Conservation (phyloP, 2,888 invertebrate species). For the Pseudococcus longispinus region DNA sequence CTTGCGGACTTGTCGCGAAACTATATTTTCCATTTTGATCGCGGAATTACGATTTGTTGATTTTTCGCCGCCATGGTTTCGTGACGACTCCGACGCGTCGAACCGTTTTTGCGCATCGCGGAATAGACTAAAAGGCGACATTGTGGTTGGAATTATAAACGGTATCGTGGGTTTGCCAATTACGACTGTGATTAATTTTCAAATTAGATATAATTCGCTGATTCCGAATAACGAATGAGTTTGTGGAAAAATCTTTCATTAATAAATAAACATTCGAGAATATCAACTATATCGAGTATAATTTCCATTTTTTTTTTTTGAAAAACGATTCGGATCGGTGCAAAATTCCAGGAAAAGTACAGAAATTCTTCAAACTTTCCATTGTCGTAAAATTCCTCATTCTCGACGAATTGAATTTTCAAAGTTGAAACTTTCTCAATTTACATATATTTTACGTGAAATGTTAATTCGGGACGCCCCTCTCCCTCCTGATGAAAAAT, state of each 20-base stretch:
- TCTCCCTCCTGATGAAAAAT: too few relatives aligned
- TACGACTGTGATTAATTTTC: not conserved
- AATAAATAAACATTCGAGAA: not conserved
- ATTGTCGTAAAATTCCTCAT: too few relatives aligned
- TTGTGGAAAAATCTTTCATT: not conserved
- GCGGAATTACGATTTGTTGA: slow-evolving; percentile 1
- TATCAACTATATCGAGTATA: too few relatives aligned
- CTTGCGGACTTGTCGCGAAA: not conserved
- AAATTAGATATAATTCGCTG: not conserved
- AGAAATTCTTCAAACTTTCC: too few relatives aligned
- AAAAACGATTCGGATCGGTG: too few relatives aligned
- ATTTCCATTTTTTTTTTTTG: not conserved
- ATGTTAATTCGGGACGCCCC: too few relatives aligned
- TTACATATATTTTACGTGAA: too few relatives aligned
- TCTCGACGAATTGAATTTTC: too few relatives aligned
- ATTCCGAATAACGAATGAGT: not conserved
- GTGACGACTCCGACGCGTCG: not conserved
- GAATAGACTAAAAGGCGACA: not conserved
- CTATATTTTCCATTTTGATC: not conserved
- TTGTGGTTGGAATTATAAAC: slow-evolving; percentile 10
- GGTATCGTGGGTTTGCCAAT: not conserved
- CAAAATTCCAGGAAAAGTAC: too few relatives aligned
- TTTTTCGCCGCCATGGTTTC: not conserved
- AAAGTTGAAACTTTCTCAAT: too few relatives aligned
- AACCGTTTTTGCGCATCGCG: not conserved